Percentiles rank a stretch among this genome's conserved stretches.
Evolutionary conservation across 2,113 vertebrate species (phyloP).

Genomic region (Catharus minimus): DNA sequence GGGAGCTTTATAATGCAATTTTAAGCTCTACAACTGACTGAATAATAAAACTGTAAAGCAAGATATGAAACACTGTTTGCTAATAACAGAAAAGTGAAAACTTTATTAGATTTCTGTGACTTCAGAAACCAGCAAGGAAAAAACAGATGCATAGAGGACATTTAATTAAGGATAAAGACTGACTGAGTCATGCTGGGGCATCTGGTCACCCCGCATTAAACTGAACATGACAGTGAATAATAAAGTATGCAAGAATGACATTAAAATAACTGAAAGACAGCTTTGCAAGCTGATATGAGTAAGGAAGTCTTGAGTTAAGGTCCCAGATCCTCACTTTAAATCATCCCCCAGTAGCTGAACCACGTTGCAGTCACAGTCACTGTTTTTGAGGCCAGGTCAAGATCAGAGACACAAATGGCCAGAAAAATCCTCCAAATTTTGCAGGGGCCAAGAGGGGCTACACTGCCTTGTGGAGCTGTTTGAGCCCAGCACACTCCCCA

Average conservation of each 20-base stretch:
- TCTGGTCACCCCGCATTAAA: slow-evolving; percentile 35
- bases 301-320: neutral
- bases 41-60: slow-evolving; percentile 63
- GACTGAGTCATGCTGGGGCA: neutral
- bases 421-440: neutral
- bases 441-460: neutral
- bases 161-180: slow-evolving; percentile 41
- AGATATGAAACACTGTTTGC: slow-evolving; percentile 42
- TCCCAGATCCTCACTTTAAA: neutral
- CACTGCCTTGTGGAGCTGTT: neutral
- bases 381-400: neutral
- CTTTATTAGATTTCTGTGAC: slow-evolving; percentile 25
- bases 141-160: neutral
- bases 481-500: neutral
- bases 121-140: neutral
- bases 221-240: neutral
- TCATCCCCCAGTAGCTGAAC: neutral
- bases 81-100: slow-evolving; percentile 48
- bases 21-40: slow-evolving; percentile 33
- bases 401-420: neutral
- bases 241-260: neutral
- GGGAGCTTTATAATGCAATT: slow-evolving; percentile 33
- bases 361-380: neutral
- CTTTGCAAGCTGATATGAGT: neutral
- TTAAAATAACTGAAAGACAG: slow-evolving; percentile 31